These are phyloP conservation scores for Cuniculus paca DNA, from an alignment of 2,797 vertebrate genomes.

Conservation along the genomic window DNA sequence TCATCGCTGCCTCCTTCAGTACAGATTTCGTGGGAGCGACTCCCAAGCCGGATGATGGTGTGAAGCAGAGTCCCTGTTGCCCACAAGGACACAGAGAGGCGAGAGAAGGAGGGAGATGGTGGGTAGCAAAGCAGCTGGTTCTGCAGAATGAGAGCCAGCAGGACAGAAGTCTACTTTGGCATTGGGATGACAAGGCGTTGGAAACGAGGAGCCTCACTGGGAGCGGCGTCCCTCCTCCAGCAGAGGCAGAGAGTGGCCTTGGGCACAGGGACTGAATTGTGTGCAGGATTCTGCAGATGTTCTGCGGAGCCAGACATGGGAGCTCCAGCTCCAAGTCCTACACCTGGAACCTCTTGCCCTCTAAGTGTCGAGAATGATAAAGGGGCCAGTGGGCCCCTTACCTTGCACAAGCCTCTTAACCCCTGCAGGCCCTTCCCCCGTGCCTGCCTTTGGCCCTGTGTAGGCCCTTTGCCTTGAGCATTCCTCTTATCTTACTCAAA, in stretches of 20 bases:
- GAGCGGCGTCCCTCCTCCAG: constrained; percentile 69
- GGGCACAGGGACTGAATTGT: constrained; percentile 69
- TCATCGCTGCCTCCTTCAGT: constrained; percentile 65
- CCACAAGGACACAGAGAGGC: constrained; percentile 60
- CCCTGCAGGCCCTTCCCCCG: background rate
- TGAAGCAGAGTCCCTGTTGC: constrained; percentile 18
- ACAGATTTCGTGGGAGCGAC: constrained; percentile 52
- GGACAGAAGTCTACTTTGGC: constrained; percentile 78
- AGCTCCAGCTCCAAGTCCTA: background rate
- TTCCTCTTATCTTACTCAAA: background rate
- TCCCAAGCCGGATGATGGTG: constrained; percentile 9
- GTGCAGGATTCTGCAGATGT: constrained; percentile 54
- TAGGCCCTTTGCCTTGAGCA: background rate
- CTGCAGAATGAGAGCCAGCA: constrained; percentile 83
- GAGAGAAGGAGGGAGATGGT: constrained; percentile 62
- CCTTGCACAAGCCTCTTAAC: background rate
- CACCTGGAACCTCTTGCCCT: background rate
- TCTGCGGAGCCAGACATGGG: background rate
- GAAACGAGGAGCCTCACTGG: constrained; percentile 68
- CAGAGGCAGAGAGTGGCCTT: constrained; percentile 64
- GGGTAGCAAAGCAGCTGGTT: constrained; percentile 43
- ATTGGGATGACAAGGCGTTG: constrained; percentile 75
- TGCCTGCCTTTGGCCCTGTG: background rate
- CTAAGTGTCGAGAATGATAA: background rate
- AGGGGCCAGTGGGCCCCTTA: background rate